These are phyloP conservation scores for Malthinus flaveolus DNA, from an alignment of 2,888 invertebrate genomes.

Conservation along the genomic window DNA sequence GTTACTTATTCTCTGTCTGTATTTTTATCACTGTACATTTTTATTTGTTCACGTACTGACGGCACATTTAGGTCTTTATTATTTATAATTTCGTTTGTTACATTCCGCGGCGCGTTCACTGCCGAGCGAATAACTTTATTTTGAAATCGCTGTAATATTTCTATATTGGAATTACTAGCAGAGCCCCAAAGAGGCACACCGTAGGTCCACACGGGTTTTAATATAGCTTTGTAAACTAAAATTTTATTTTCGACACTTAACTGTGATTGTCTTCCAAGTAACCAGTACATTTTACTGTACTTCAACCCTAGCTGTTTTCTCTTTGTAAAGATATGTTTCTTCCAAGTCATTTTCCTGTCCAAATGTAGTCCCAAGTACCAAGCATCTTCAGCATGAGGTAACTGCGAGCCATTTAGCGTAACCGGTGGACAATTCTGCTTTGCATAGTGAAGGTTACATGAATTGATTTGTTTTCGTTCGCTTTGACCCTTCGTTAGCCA, in stretches of 20 bases:
- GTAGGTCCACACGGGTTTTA: conserved; percentile 8
- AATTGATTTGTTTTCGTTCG: not conserved
- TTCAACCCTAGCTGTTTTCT: conserved; percentile 9
- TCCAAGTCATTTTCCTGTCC: not conserved
- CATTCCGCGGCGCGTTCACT: too few species aligned
- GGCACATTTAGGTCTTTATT: too few species aligned
- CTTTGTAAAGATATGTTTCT: conserved; percentile 1
- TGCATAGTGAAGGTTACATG: not conserved
- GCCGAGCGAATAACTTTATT: conserved; percentile 7
- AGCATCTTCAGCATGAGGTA: too few species aligned
- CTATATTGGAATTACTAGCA: conserved; percentile 19
- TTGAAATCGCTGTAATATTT: conserved; percentile 14
- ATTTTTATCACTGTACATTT: too few species aligned
- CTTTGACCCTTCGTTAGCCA: not conserved
- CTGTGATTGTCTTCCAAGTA: conserved; percentile 4
- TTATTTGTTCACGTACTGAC: too few species aligned
- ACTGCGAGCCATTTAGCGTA: too few species aligned
- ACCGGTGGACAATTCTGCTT: too few species aligned
- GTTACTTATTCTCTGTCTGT: too few species aligned
- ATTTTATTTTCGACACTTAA: conserved; percentile 3
- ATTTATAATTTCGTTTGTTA: too few species aligned
- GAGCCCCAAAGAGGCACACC: conserved; percentile 24
- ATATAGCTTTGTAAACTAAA: conserved; percentile 7
- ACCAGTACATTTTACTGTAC: conserved; percentile 6
- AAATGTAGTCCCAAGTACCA: not conserved